A percentile compares a stretch with the other conserved stretches of the same genome.
These are phyloP conservation scores for Todiramphus chloris DNA, from an alignment of 2,113 vertebrate species.

Conservation along the genomic window DNA sequence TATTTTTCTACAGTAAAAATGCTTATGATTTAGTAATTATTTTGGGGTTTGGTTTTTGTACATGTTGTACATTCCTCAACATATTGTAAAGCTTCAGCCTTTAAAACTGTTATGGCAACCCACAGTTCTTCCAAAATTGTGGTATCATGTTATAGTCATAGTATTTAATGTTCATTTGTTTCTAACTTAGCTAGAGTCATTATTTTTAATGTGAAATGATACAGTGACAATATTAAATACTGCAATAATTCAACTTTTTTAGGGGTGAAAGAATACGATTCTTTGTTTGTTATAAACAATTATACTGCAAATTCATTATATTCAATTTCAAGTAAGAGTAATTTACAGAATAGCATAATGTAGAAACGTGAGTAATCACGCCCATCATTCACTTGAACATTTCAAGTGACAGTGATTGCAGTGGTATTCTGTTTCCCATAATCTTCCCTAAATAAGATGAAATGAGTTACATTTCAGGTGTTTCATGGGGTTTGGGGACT, in stretches of 20 bases:
- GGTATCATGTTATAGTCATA: not conserved
- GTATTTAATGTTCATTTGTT: not conserved
- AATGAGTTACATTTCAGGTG: not conserved
- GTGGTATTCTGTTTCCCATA: not conserved
- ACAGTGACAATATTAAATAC: not conserved
- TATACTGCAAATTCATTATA: not conserved
- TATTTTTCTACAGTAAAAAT: not conserved
- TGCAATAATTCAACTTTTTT: not conserved
- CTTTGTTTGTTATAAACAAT: conserved; percentile 1
- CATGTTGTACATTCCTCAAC: not conserved
- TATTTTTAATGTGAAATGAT: conserved; percentile 30
- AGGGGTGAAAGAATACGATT: not conserved
- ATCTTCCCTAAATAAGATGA: not conserved
- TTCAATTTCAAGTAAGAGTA: not conserved
- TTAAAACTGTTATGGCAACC: conserved; percentile 8
- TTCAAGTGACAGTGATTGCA: conserved; percentile 27
- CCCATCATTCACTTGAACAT: not conserved
- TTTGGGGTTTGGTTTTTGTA: not conserved
- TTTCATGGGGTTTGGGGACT: not conserved
- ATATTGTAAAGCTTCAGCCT: not conserved
- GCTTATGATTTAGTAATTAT: not conserved
- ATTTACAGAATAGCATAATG: not conserved
- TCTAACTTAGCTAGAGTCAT: not conserved
- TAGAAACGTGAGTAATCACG: not conserved
- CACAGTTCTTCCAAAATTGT: not conserved